Base-by-base conservation (phyloP, 2,888 invertebrate genomes). In the Alloplasta piceator region DNA sequence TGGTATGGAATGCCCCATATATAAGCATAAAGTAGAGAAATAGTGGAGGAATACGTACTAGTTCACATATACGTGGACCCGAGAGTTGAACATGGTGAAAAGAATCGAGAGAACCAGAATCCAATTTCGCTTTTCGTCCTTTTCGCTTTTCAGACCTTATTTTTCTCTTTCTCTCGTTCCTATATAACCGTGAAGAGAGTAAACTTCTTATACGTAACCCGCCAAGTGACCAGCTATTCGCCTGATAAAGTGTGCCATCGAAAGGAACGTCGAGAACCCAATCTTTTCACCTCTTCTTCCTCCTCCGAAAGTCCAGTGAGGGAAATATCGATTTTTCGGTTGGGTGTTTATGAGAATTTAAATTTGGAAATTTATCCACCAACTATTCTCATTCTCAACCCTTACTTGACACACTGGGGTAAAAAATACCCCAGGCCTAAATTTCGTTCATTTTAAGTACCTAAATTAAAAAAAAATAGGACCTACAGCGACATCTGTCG, bases 91-190 rank as follows among this genome's bases (percentile, higher is more conserved):
- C 64, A 58, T 38, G 48, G 46, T 46, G 60, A 16, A 64, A 63
- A 68, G 67, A 73, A 73, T 63, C 64, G 48, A 52, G 64, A 55
- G 55, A 68, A 77, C 76, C 63, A 52, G 68, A 80, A 80, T 80
- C 80, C 80, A 80, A 80, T 80, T 77, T 77, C 70, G 64, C 52
- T 46, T 80, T 50, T 64, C 76, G 58, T 64, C 70, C 73, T 77
- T 73, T 67, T 70, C 58, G 68, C 64, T 64, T 73, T 61, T 74
- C 36, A 14, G 55, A 58, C 80, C 41, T 70, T 80, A 67, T 60
- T 73, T 73, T 68, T 58, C 43, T 72, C n/a, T 39, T 67, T 64
- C 12, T 14, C 14, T 43, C 52, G 16, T 46, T 1, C n/a, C 56
- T 48, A 10, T n/a, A 16, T 12, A 26, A 3, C 36, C 43, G 43